Conservation (phyloP, 53 echinoderm and acorn worm species). For the Echinometra lucunter region DNA sequence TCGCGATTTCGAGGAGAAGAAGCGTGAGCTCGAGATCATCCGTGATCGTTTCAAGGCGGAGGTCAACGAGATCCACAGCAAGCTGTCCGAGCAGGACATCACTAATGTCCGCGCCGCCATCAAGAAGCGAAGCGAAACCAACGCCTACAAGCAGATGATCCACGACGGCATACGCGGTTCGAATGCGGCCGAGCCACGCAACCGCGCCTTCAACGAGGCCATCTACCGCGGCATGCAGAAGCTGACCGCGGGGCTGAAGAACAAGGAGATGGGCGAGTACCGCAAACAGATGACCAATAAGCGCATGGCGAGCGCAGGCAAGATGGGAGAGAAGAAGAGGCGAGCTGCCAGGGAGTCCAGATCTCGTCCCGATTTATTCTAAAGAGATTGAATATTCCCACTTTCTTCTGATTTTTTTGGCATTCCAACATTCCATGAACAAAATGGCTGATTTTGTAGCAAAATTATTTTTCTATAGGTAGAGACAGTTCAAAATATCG, state of each 20-base stretch:
- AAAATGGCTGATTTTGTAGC: too few relatives aligned
- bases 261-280: conserved; percentile 48
- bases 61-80: conserved; percentile 34
- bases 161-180: conserved; percentile 12
- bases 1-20: conserved; percentile 61
- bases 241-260: conserved; percentile 37
- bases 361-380: conserved; percentile 51
- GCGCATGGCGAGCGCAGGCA: not conserved
- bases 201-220: conserved; percentile 28
- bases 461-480: too few relatives aligned
- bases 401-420: not conserved
- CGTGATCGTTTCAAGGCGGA: conserved; percentile 61
- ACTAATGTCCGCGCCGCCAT: not conserved
- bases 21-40: not conserved
- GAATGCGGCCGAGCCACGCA: not conserved
- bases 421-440: too few relatives aligned
- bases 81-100: conserved; percentile 11
- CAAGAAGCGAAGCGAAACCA: conserved; percentile 21
- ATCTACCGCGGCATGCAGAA: conserved; percentile 28
- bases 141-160: conserved; percentile 59
- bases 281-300: not conserved
- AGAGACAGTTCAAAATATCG: too few relatives aligned
- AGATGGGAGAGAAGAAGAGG: not conserved
- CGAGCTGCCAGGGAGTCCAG: conserved; percentile 22
- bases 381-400: not conserved